Base-by-base conservation (phyloP, 2,888 invertebrate species). In the Cosmia pyralina region DNA sequence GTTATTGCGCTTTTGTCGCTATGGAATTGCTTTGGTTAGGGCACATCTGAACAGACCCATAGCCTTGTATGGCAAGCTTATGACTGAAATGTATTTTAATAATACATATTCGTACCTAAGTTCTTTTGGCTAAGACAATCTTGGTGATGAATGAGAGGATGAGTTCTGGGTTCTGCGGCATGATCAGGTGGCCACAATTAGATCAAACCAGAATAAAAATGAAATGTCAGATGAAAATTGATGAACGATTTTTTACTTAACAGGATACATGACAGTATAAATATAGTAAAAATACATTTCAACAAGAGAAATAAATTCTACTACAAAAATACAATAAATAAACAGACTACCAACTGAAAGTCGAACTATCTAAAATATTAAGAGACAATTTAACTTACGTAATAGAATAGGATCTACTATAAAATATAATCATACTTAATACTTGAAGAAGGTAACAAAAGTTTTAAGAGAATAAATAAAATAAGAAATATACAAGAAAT, bases 51-150 rank as follows among this genome's bases (percentile, higher is more conserved):
- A 75, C 6, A 72, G 19, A 72, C 34, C 46, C 19, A 38, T 22
- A 60, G 34, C 38, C 44, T 41, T 73, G 67, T 67, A 57, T 65
- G 41, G 62, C 68, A 75, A 68, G 46, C 75, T 63, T 71, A 66
- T 50, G n/a, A 48, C 22, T 55, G 58, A 59, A 78, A 65, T 6
- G 62, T 60, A 48, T 46, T 62, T 55, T 15, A 48, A 50, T 41
- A 44, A 28, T 41, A 44, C 38, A 62, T 28, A 62, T 28, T 58
- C 22, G 19, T 77, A 57, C 19, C 63, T 41, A 77, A 55, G 28
- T 53, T 71, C 10, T 77, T 77, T 78, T 78, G 60, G 72, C 65
- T 72, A 82, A 65, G 60, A 78, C 50, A 65, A 38, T 57, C 28
- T 69, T 55, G 28, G 58, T 69, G 60, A 46, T 48, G 10, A 60